Conservation (phyloP, 23 tunicate species). For the Trididemnum nubilum region DNA sequence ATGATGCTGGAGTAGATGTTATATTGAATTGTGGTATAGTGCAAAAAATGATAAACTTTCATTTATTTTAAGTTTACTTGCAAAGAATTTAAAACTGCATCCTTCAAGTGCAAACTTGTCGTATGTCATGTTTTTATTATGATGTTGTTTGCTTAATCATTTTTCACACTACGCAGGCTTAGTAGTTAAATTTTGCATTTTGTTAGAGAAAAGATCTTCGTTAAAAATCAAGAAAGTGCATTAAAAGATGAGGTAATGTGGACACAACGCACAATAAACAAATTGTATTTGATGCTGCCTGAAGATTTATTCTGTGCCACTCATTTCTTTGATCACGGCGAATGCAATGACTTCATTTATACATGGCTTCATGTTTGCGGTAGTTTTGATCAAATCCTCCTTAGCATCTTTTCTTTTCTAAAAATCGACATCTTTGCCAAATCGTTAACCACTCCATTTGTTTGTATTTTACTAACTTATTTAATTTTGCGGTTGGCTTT, state of each 20-base stretch:
- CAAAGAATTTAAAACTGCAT: too few species aligned
- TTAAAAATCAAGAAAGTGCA: neutral
- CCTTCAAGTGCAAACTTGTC: too few species aligned
- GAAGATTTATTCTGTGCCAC: conserved; percentile 29
- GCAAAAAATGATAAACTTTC: too few species aligned
- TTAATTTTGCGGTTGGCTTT: conserved; percentile 92
- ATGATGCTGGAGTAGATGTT: too few species aligned
- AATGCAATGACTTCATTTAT: conserved; percentile 49
- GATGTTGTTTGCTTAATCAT: neutral
- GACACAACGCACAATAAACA: conserved; percentile 22
- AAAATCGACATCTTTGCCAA: conserved; percentile 32
- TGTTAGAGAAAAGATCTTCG: conserved; percentile 5
- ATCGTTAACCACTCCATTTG: conserved; percentile 62
- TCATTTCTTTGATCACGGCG: conserved; percentile 47
- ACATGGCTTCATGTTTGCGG: conserved; percentile 51
- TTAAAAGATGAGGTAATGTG: conserved; percentile 36
- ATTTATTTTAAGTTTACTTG: too few species aligned
- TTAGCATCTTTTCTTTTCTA: neutral
- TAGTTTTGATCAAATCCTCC: conserved; percentile 24
- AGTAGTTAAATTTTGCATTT: neutral
- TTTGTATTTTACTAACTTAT: conserved; percentile 94
- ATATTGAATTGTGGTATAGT: too few species aligned
- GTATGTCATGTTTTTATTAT: neutral
- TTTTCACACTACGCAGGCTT: conserved; percentile 23
- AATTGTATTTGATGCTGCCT: conserved; percentile 28